Conservation (phyloP, 2,888 invertebrate species). For the Mythimna lalbum region DNA sequence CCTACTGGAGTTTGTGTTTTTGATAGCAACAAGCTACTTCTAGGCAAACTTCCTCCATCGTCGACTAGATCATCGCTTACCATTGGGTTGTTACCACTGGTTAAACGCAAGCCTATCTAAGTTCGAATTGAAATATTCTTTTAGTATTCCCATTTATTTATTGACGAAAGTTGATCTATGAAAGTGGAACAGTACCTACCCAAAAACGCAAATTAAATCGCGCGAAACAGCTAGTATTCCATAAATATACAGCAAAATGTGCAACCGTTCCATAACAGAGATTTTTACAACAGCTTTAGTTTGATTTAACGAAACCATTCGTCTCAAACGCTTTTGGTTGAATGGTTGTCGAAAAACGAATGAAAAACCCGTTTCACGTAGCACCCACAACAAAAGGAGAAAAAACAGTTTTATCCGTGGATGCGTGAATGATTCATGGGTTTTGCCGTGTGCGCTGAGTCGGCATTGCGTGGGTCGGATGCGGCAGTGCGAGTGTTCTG, state of each 20-base stretch:
- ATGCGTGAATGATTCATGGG: slow-evolving; percentile 76
- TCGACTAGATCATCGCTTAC: too few relatives aligned
- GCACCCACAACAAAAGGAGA: slow-evolving; percentile 54
- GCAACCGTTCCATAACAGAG: slow-evolving; percentile 6
- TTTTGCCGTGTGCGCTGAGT: slow-evolving; percentile 70
- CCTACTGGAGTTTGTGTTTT: too few relatives aligned
- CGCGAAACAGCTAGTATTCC: not conserved
- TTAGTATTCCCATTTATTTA: too few relatives aligned
- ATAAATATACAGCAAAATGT: slow-evolving; percentile 10
- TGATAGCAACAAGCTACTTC: too few relatives aligned
- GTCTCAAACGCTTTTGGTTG: slow-evolving; percentile 42
- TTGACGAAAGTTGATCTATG: too few relatives aligned
- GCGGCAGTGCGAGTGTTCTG: slow-evolving; percentile 48
- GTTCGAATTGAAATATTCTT: too few relatives aligned
- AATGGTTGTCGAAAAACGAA: slow-evolving; percentile 54
- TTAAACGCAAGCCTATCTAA: too few relatives aligned
- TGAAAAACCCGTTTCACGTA: slow-evolving; percentile 45
- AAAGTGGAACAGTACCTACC: too few relatives aligned
- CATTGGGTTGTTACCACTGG: too few relatives aligned
- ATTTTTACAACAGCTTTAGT: slow-evolving; percentile 30
- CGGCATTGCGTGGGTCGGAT: slow-evolving; percentile 69
- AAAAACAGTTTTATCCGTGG: slow-evolving; percentile 60
- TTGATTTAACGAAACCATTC: slow-evolving; percentile 31
- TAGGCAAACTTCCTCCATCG: too few relatives aligned
- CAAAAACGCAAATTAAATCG: too few relatives aligned